A percentile compares a stretch with the other conserved stretches of the same genome.
These are phyloP conservation scores for Tholera decimalis DNA, from an alignment of 2,888 invertebrate genomes.

Conservation along the genomic window DNA sequence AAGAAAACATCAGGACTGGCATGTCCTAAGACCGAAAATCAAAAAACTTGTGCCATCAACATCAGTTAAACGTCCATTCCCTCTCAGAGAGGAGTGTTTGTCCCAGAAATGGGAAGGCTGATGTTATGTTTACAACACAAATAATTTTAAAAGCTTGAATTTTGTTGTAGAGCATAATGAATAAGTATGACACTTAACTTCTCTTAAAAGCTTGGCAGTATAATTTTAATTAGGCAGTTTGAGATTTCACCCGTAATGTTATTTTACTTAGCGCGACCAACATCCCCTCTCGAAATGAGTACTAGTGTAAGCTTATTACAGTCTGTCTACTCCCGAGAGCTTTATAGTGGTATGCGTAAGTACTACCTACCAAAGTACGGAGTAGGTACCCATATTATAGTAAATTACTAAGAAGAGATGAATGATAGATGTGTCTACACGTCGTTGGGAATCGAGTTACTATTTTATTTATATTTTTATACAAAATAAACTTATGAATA, in stretches of 20 bases:
- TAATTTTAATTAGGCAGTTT: constrained; percentile 26
- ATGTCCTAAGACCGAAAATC: no score
- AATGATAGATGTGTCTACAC: neutral
- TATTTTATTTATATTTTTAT: neutral
- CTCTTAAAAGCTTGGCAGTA: constrained; percentile 10
- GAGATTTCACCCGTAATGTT: constrained; percentile 27
- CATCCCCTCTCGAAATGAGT: constrained; percentile 11
- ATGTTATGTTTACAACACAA: no score
- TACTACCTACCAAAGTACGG: neutral
- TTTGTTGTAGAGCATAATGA: no score
- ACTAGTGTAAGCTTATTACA: constrained; percentile 21
- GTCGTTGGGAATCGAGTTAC: neutral
- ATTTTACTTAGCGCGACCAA: constrained; percentile 17
- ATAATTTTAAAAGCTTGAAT: no score
- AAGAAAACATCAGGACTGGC: no score
- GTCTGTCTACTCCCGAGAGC: constrained; percentile 18
- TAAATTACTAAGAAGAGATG: neutral
- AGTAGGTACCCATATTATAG: neutral
- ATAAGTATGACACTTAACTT: constrained; percentile 15
- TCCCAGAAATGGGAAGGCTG: no score
- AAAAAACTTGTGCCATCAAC: no score
- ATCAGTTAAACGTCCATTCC: no score
- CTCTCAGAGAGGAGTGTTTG: no score
- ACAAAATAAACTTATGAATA: neutral
- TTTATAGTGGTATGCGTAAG: constrained; percentile 5